phyloP scores from a whole-genome alignment of 1,140 invertebrate genomes.

The Drosophila kurseongensis region DNA sequence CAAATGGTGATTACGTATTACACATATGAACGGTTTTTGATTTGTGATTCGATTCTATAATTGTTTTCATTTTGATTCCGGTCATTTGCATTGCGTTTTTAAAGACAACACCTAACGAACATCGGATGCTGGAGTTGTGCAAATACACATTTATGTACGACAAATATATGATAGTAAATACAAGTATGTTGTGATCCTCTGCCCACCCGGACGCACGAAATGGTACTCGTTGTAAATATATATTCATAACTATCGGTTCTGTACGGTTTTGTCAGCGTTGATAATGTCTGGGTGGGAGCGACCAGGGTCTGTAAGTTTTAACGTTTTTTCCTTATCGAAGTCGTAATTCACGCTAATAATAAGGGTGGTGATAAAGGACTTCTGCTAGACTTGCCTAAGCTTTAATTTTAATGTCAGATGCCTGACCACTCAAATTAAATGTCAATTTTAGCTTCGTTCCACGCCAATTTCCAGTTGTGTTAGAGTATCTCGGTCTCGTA shows the following conservation, averaged over 20 bases:
- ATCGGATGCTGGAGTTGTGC: conserved; percentile 13
- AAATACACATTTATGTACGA: conserved; percentile 18
- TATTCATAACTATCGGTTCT: conserved; percentile 4
- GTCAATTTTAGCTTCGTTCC: conserved; percentile 84
- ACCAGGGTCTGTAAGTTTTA: background rate
- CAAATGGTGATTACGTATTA: conserved; percentile 17
- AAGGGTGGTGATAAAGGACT: background rate
- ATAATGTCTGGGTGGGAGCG: background rate
- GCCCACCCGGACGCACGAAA: conserved; percentile 10
- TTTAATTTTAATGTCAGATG: background rate
- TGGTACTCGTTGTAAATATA: conserved; percentile 1
- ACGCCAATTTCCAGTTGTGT: conserved; percentile 80
- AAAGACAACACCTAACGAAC: conserved; percentile 5
- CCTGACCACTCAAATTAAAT: conserved; percentile 50
- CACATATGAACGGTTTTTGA: conserved; percentile 21
- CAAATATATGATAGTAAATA: conserved; percentile 24
- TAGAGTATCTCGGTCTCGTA: conserved; percentile 96
- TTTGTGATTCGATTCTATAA: conserved; percentile 25
- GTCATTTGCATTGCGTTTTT: conserved; percentile 3
- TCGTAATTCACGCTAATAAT: background rate
- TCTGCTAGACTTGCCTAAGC: background rate
- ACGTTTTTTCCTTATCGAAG: background rate
- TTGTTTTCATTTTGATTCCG: background rate
- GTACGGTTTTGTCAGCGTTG: background rate
- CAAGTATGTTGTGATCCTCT: conserved; percentile 2